These are phyloP conservation scores for Erpobdella octoculata DNA, from an alignment of 2,888 invertebrate species.

Conservation along the genomic window DNA sequence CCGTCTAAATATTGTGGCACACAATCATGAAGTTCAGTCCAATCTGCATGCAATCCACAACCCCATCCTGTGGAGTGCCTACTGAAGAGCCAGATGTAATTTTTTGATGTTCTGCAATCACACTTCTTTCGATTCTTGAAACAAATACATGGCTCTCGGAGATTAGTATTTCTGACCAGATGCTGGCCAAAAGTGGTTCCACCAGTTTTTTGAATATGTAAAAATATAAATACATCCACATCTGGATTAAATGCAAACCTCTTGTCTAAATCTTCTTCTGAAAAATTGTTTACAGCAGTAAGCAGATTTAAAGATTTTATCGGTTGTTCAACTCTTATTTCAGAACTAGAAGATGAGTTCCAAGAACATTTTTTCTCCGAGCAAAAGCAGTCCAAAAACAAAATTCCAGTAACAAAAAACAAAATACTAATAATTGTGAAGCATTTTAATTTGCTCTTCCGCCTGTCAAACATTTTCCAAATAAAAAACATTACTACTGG, in stretches of 20 bases:
- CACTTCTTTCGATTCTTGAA: conserved; percentile 75
- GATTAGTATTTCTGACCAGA: conserved; percentile 84
- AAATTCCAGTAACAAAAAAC: conserved; percentile 2
- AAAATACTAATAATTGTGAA: background rate
- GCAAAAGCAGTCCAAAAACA: conserved; percentile 14
- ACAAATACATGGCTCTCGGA: conserved; percentile 86
- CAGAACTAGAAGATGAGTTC: background rate
- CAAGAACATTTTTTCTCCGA: background rate
- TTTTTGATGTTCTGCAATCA: conserved; percentile 40
- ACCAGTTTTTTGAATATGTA: conserved; percentile 98
- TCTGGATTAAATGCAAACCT: conserved; percentile 30
- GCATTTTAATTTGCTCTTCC: conserved; percentile 20
- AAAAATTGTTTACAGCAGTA: conserved; percentile 21
- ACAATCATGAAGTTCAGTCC: conserved; percentile 71
- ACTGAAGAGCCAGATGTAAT: conserved; percentile 76
- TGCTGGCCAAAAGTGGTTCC: conserved; percentile 93
- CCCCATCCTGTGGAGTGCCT: conserved; percentile 50
- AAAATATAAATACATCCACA: conserved; percentile 88
- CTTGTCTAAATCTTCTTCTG: conserved; percentile 24
- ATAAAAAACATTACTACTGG: conserved; percentile 10
- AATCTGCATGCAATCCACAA: conserved; percentile 95
- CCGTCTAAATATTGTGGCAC: conserved; percentile 76
- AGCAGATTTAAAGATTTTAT: background rate
- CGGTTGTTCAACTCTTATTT: background rate
- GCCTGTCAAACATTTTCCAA: conserved; percentile 20